phyloP scores from a whole-genome alignment of 1,140 invertebrate species.

The Gonatopus flavifemur region DNA sequence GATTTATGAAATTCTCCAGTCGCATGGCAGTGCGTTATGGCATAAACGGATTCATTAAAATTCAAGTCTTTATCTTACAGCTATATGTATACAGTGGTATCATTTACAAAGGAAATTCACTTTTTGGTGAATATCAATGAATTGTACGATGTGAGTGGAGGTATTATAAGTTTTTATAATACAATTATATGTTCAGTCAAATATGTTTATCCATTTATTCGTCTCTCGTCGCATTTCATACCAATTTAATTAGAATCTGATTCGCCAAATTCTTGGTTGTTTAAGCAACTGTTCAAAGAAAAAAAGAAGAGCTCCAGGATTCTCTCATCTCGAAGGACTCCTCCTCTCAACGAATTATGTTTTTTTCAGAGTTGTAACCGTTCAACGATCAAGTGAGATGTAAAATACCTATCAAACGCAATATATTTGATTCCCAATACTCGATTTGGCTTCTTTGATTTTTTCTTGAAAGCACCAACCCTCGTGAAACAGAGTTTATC shows the following conservation, averaged over 20 bases:
- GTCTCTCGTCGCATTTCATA: not conserved
- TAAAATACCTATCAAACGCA: too few relatives aligned
- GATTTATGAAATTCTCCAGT: conserved; percentile 7
- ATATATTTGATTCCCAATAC: too few relatives aligned
- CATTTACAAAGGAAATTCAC: conserved; percentile 22
- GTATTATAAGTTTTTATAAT: conserved; percentile 1
- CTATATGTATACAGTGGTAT: conserved; percentile 28
- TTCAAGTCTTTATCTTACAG: conserved; percentile 32
- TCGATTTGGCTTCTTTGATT: too few relatives aligned
- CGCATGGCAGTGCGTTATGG: conserved; percentile 32
- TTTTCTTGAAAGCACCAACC: too few relatives aligned
- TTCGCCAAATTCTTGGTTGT: not conserved
- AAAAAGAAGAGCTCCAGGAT: too few relatives aligned
- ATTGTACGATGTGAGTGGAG: conserved; percentile 8
- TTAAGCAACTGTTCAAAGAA: not conserved
- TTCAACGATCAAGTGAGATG: too few relatives aligned
- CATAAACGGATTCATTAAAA: conserved; percentile 26
- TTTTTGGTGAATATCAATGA: conserved; percentile 3
- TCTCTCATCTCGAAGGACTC: too few relatives aligned
- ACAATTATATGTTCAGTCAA: not conserved
- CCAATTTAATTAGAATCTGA: not conserved
- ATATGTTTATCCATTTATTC: not conserved
- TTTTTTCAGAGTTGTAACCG: too few relatives aligned
- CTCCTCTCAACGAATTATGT: too few relatives aligned
- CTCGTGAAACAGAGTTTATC: too few relatives aligned